Base-by-base conservation (phyloP, 2,797 vertebrate species). In the Gymnothorax javanicus region DNA sequence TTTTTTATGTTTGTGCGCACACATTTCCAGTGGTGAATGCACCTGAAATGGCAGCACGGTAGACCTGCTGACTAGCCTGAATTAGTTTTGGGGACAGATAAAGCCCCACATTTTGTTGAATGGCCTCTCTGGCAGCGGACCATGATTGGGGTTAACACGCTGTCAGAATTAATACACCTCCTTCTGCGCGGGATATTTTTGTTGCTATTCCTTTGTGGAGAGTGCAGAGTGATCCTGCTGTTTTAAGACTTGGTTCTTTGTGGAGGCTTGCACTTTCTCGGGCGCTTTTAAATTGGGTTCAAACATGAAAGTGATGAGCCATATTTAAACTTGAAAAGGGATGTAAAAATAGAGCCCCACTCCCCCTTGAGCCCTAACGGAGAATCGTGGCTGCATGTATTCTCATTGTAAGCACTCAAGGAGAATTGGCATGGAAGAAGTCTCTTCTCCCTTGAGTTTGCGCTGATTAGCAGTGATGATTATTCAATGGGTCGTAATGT, bases 381-480 rank as follows among this genome's bases (percentile, higher is more conserved):
- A 43, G 7, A 15, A 52, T 88, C 25, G 0, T 1, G 88, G 58
- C n/a, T 64, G 52, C 54, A 73, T 73, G 88, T 85, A 84, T 87
- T 81, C 84, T 82, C 57, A 11, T 77, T 59, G 60, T 43, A 43
- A n/a, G 77, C 56, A 81, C n/a, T 60, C 59, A 67, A 59, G 83
- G 8, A 11, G 54, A 23, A 79, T 54, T 79, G 2, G 50, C 50
- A 79, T 79, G 50, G 75, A 79, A 23, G 75, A 50, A 77, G 20
- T 52, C 13, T 4, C 17, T 79, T 87, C 85, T 25, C 56, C 62
- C 64, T 20, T 6, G 15, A 86, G 62, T 88, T 85, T 20, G 4
- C 11, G 84, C 62, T 89, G 87, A 89, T 87, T 85, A 86, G 56
- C 7, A 56, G 85, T 87, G 86, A 86, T 60, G 43, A 77, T 81